phyloP scores from a whole-genome alignment of 2,888 invertebrate species.

The Cosmia trapezina region DNA sequence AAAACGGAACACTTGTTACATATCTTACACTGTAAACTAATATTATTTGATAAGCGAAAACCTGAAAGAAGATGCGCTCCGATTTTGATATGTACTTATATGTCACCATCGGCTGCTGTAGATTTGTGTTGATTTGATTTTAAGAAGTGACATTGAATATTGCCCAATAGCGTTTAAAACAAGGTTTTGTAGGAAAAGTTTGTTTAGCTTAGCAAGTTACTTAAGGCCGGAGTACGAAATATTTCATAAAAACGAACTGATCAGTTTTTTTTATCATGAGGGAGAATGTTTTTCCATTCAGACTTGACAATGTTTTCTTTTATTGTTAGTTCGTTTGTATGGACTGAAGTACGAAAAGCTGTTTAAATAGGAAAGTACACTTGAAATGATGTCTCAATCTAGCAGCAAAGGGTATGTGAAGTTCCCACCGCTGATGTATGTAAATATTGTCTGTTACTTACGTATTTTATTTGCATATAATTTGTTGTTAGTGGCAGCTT shows the following conservation, averaged over 20 bases:
- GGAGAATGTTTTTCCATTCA: background rate
- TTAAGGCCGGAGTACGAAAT: conserved; percentile 47
- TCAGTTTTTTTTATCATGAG: conserved; percentile 1
- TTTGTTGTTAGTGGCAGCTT: conserved; percentile 73
- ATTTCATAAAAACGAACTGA: conserved; percentile 53
- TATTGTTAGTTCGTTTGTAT: conserved; percentile 51
- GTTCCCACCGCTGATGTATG: conserved; percentile 86
- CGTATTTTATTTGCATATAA: conserved; percentile 69
- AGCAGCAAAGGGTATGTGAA: conserved; percentile 82
- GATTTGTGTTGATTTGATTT: conserved; percentile 25
- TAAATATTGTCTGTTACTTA: conserved; percentile 75
- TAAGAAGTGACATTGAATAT: conserved; percentile 36
- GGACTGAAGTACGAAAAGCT: conserved; percentile 42
- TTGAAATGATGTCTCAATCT: conserved; percentile 75
- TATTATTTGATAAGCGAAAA: conserved; percentile 67
- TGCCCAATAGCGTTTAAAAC: conserved; percentile 38
- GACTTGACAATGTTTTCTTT: conserved; percentile 22
- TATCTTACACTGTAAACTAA: conserved; percentile 86
- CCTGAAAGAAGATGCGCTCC: conserved; percentile 22
- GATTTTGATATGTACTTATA: conserved; percentile 37
- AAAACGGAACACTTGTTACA: conserved; percentile 86
- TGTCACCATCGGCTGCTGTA: conserved; percentile 10
- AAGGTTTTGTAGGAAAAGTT: conserved; percentile 36
- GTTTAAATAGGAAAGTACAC: conserved; percentile 43
- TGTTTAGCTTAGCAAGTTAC: conserved; percentile 49